Evolutionary conservation across 2,113 vertebrate species (phyloP).

Genomic region (Grallaria varia): DNA sequence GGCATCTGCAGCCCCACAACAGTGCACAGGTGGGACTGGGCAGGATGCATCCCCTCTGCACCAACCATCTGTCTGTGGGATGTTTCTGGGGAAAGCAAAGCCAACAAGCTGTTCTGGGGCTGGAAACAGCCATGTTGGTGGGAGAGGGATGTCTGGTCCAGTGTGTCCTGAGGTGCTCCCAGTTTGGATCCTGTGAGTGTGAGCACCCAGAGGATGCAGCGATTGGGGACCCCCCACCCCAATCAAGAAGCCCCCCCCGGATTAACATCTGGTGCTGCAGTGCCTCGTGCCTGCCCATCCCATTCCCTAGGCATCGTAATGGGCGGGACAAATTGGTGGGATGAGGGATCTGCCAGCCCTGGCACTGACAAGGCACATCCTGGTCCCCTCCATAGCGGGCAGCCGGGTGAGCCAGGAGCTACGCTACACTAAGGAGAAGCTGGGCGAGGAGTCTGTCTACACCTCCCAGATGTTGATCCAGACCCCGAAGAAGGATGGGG

Average conservation of each 20-base stretch:
- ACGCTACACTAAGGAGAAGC: conserved; percentile 94
- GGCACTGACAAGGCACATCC: not conserved
- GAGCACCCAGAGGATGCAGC: not conserved
- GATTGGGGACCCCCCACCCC: accelerated
- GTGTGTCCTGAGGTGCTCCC: not conserved
- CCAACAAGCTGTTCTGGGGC: accelerated
- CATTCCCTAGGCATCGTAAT: not conserved
- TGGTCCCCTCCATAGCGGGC: conserved; percentile 76
- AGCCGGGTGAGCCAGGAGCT: conserved; percentile 95
- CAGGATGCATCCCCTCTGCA: not conserved
- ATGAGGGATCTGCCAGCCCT: not conserved
- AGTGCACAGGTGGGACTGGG: accelerated
- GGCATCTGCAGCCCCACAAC: not conserved
- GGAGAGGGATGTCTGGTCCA: not conserved
- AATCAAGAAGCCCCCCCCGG: not conserved
- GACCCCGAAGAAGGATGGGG: conserved; percentile 88
- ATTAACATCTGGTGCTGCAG: accelerated
- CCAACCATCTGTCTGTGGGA: accelerated
- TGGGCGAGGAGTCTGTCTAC: conserved; percentile 93
- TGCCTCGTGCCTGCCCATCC: not conserved
- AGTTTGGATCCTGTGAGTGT: not conserved
- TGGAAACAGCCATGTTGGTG: accelerated
- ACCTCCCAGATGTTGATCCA: conserved; percentile 97
- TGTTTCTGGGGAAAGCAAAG: not conserved
- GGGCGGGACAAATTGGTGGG: not conserved